phyloP scores from a whole-genome alignment of 2,113 vertebrate species.

The Platysteira castanea region DNA sequence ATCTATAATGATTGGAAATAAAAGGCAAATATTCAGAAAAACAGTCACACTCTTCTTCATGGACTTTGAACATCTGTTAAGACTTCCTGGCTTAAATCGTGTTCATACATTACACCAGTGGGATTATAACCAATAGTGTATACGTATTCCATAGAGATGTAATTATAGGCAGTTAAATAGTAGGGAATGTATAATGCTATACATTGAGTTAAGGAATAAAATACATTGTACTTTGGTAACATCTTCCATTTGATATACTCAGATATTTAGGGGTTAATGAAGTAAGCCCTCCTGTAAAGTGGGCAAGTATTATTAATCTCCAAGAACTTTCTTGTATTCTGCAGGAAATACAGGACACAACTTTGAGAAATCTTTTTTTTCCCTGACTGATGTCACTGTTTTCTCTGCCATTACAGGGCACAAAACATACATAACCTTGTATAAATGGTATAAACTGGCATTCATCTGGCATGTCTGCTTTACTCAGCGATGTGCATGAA shows the following conservation, averaged over 20 bases:
- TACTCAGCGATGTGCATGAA: background rate
- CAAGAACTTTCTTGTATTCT: background rate
- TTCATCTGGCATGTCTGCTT: background rate
- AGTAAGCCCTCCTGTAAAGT: background rate
- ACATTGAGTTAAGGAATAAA: background rate
- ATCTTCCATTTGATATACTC: background rate
- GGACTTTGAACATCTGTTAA: constrained; percentile 11
- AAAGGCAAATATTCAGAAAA: constrained; percentile 40
- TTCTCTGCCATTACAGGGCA: background rate
- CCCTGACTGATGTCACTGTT: background rate
- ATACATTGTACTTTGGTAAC: background rate
- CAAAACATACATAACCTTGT: background rate
- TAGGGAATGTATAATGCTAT: background rate
- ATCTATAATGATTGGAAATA: constrained; percentile 21
- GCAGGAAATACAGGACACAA: background rate
- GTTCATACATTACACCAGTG: background rate
- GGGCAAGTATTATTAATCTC: background rate
- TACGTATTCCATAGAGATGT: background rate
- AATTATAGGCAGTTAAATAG: background rate
- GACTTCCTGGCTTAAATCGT: constrained; percentile 38
- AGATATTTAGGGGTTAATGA: background rate
- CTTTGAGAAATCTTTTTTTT: background rate
- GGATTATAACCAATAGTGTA: background rate
- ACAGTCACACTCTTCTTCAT: constrained; percentile 3
- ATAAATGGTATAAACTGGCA: background rate